Evolutionary conservation across 2,888 invertebrate genomes (phyloP), one percentile per base, ranked within the genome.

Genomic region (Rhabditoides inermis): DNA sequence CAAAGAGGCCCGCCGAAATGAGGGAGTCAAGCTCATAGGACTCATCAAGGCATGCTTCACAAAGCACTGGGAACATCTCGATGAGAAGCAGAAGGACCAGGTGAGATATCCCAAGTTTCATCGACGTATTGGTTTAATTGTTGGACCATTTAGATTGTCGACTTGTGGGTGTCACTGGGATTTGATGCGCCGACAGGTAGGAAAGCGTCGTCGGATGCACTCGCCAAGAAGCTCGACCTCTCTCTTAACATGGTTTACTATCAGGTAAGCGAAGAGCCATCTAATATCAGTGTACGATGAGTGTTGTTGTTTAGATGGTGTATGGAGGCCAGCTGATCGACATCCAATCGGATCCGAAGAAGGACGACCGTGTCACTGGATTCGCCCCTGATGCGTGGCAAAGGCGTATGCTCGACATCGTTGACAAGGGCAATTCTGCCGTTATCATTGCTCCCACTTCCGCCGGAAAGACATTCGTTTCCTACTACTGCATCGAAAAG

Each of bases 351-450:
- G 73, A 73, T 46, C 70, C 73, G 3, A 58, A 68, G 47, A 70
- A 72, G 51, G 73, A 74, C 46, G 70, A 74, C 45, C 65, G 73
- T 54, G 73, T 73, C 39, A 70, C 67, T 56, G 73, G 73, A 28
- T 78, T 78, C 58, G 61, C 66, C 49, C 78, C 78, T 4, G 78
- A 78, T 65, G 72, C 68, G 12, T 78, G 78, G 78, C 78, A 78
- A 53, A 59, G 69, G 35, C 56, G 70, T 39, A 74, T 78, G 67
- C 63, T 78, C 36, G 73, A 77, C 50, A 72, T 70, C 10, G 73
- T 78, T n/a, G 77, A 77, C 50, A 63, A 70, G 53, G 69, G 70
- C 42, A 69, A 78, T 45, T 77, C 77, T 7, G 77, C 77, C 10
- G 58, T 78, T 22, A 77, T 78, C 52, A 71, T 77, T 22, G 77